Base-by-base conservation (phyloP, 2,797 vertebrate species). In the Somateria mollissima region DNA sequence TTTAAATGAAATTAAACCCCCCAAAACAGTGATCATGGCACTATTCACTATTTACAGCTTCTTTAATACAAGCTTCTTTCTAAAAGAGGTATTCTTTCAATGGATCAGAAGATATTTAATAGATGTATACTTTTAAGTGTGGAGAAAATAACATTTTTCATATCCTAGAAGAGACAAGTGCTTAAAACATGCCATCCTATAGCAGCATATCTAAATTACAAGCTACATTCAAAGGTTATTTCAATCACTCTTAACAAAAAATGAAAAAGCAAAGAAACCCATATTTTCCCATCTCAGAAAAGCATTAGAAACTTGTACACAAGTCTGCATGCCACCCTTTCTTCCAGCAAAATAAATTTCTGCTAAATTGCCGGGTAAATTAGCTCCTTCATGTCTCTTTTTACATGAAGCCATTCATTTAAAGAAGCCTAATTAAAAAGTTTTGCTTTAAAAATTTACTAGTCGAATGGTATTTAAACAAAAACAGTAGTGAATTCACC, bases 131-230 rank as follows among this genome's bases (percentile, higher is more conserved):
- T 75, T 32, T 7, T 47, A 71, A 67, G 9, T 7, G 16, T 24
- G 32, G 32, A 87, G 49, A 27, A 88, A 92, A 67, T 43, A 58
- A 5, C 21, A 27, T 34, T 84, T 81, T 56, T 73, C 28, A 53
- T 34, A 80, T 27, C 64, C 34, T 76, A 71, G 64, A 36, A 71
- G 57, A 89, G 58, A 90, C 30, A 94, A 51, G 41, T 16, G 61
- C 86, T 34, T 92, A 95, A 78, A 97, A 97, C 96, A 93, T 96
- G 94, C 89, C 70, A 96, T 61, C 72, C 90, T 76, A 89, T 28
- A 94, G 89, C 86, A 94, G 56, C 58, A 7, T 80, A 85, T 86
- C 34, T 43, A 51, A 92, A 60, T 84, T 74, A 85, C 51, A 74
- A 92, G 72, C 91, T 78, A 89, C 47, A 91, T 89, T 92, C 62